phyloP scores from a whole-genome alignment of 1,140 invertebrate species.

The Trinorchestia longiramus region DNA sequence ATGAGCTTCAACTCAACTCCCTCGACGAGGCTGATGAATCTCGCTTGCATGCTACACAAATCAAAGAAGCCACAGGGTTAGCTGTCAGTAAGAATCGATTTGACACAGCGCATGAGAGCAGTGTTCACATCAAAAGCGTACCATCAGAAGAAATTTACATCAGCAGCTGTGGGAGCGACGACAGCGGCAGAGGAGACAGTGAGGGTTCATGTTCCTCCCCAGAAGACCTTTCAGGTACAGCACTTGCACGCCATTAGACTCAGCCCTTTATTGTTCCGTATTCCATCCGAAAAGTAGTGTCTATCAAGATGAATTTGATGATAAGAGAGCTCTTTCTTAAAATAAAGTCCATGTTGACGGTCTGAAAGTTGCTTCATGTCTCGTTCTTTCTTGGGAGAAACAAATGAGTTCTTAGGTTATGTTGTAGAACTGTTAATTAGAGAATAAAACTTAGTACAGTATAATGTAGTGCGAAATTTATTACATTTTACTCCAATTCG shows the following conservation, averaged over 20 bases:
- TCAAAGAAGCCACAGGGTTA: not conserved
- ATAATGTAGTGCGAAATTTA: too few species aligned
- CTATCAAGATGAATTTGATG: not conserved
- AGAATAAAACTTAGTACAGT: too few species aligned
- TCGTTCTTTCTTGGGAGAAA: too few species aligned
- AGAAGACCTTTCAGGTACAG: slow-evolving; percentile 16
- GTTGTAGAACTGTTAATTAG: too few species aligned
- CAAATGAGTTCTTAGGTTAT: too few species aligned
- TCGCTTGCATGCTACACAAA: not conserved
- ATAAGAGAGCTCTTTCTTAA: not conserved
- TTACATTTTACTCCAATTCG: too few species aligned
- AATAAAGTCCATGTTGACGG: not conserved
- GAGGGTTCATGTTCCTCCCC: slow-evolving; percentile 3
- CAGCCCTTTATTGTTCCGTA: not conserved
- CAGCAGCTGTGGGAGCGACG: slow-evolving; percentile 29
- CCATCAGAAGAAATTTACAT: slow-evolving; percentile 29
- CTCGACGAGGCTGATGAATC: not conserved
- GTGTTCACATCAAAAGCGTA: not conserved
- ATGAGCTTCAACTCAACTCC: not conserved
- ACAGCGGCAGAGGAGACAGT: slow-evolving; percentile 39
- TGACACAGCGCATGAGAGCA: not conserved
- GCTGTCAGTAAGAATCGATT: not conserved
- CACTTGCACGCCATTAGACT: not conserved
- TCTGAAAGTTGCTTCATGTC: not conserved
- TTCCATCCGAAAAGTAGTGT: not conserved